Evolutionary conservation across 2,113 vertebrate genomes (phyloP).

Genomic region (Cyanoliseus patagonus): DNA sequence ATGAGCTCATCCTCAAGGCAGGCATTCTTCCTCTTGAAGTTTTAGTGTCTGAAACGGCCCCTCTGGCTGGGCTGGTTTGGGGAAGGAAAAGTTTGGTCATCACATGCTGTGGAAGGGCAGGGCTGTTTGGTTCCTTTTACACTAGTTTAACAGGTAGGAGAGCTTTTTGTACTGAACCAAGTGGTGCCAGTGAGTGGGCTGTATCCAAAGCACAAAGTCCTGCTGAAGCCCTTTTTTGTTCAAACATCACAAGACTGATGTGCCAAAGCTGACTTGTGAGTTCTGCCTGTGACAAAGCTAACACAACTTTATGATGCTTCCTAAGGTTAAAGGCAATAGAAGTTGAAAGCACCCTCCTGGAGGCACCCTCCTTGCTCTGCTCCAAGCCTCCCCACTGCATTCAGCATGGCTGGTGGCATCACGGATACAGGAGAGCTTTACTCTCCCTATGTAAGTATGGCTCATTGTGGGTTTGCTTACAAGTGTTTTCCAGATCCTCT

Average conservation of each 20-base stretch:
- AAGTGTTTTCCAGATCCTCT: not conserved
- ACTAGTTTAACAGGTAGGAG: not conserved
- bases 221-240: not conserved
- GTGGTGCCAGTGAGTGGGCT: not conserved
- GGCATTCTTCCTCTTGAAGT: not conserved
- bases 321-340: constrained; percentile 9
- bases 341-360: not conserved
- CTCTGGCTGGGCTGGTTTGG: not conserved
- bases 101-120: not conserved
- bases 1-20: not conserved
- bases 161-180: not conserved
- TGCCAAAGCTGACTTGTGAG: not conserved
- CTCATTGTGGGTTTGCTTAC: not conserved
- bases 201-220: not conserved
- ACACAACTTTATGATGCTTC: not conserved
- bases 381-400: not conserved
- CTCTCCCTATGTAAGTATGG: constrained; percentile 91
- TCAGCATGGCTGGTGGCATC: constrained; percentile 90
- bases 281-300: not conserved
- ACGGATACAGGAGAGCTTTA: constrained; percentile 94
- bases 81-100: not conserved
- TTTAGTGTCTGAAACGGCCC: not conserved
- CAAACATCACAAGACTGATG: not conserved
- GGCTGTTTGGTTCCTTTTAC: not conserved
- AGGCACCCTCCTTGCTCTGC: not conserved